A percentile compares a stretch with the other conserved stretches of the same genome.
Evolutionary conservation across 2,888 invertebrate genomes (phyloP).

Genomic region (Taphrorychus bicolor): DNA sequence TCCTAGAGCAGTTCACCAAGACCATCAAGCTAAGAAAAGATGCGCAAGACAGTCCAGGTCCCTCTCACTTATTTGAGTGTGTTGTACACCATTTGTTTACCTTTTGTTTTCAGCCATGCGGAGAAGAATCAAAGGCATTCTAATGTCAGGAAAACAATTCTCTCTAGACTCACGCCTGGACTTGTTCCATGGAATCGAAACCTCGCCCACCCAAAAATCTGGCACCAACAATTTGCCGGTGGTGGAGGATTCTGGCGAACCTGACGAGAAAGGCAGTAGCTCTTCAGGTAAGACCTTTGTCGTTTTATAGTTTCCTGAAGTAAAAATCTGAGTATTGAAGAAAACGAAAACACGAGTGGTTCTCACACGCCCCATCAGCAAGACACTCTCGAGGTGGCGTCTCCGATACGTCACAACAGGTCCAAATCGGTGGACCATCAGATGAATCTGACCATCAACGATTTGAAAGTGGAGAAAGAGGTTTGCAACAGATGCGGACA

Average conservation of each 20-base stretch:
- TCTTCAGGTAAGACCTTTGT: slow-evolving; percentile 42
- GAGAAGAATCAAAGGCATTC: slow-evolving; percentile 83
- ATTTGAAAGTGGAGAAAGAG: slow-evolving; percentile 43
- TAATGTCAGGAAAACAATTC: slow-evolving; percentile 90
- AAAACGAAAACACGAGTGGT: slow-evolving; percentile 34
- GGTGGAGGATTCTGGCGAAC: slow-evolving; percentile 54
- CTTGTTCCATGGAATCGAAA: slow-evolving; percentile 78
- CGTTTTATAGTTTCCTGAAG: too few species aligned
- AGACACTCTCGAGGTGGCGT: slow-evolving; percentile 24
- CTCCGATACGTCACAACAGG: slow-evolving; percentile 59
- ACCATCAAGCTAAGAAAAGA: slow-evolving; percentile 70
- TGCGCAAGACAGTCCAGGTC: slow-evolving; percentile 80
- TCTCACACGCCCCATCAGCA: slow-evolving; percentile 34
- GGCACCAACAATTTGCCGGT: slow-evolving; percentile 46
- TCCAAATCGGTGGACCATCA: slow-evolving; percentile 67
- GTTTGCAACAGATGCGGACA: slow-evolving; percentile 58
- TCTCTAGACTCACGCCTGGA: slow-evolving; percentile 92
- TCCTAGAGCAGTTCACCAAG: slow-evolving; percentile 75
- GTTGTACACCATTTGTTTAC: neutral
- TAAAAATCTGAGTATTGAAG: too few species aligned
- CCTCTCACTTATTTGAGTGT: neutral
- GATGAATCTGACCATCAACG: slow-evolving; percentile 41
- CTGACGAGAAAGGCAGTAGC: slow-evolving; percentile 48
- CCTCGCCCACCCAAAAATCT: slow-evolving; percentile 45
- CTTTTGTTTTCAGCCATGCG: slow-evolving; percentile 70